Conservation (phyloP, 1,140 invertebrate species). For the Drosophila serrata region DNA sequence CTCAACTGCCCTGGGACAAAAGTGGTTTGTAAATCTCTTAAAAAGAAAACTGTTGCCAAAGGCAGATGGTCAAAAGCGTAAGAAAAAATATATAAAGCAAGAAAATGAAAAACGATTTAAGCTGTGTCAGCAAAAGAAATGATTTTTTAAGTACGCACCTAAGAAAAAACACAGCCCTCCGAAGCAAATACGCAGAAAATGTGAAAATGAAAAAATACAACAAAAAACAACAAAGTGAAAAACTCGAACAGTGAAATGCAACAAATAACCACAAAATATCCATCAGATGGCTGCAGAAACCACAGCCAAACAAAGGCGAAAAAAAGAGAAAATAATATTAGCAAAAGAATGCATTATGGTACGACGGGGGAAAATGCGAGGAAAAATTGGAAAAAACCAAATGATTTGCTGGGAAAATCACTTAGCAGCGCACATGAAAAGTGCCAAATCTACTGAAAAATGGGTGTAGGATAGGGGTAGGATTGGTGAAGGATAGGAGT, state of each 20-base stretch:
- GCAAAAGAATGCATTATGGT: constrained; percentile 6
- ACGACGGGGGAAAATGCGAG: background rate
- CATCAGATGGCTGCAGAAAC: constrained; percentile 39
- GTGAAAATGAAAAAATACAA: no score
- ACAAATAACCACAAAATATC: constrained; percentile 72
- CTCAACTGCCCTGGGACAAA: background rate
- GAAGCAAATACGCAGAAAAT: constrained; percentile 2
- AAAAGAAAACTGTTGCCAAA: constrained; percentile 14
- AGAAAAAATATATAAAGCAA: background rate
- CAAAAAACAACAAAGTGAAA: background rate
- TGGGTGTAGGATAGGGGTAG: background rate
- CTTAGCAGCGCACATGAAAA: constrained; percentile 56
- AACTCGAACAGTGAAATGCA: constrained; percentile 41
- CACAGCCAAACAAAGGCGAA: constrained; percentile 4
- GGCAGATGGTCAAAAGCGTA: constrained; percentile 2
- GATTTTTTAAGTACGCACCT: constrained; percentile 66
- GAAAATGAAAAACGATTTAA: constrained; percentile 51
- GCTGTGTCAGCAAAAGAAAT: constrained; percentile 67
- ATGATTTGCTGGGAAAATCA: constrained; percentile 65
- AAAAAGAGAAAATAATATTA: constrained; percentile 18
- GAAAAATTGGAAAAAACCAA: constrained; percentile 21
- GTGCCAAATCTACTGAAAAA: constrained; percentile 21
- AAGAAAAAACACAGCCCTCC: background rate
- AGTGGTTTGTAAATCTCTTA: background rate
- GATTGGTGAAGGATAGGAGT: background rate